phyloP scores from a whole-genome alignment of 1,140 invertebrate genomes.

The Lutraria rhynchaena region DNA sequence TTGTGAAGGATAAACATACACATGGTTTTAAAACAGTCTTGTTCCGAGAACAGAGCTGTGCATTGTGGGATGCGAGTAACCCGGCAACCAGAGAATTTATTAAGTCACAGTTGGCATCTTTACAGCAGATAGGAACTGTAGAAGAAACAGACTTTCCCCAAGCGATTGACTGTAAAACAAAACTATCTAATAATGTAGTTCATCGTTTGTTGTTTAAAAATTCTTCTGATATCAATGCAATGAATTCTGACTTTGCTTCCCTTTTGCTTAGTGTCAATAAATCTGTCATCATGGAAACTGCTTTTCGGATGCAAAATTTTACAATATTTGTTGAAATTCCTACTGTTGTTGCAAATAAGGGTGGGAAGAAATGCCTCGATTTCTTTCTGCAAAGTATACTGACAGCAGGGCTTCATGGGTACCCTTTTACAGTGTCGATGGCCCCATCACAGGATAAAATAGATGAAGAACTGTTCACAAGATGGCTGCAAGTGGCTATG shows the following conservation, averaged over 20 bases:
- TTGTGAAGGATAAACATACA: slow-evolving; percentile 74
- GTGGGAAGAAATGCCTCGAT: slow-evolving; percentile 56
- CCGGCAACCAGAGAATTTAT: slow-evolving; percentile 83
- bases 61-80: slow-evolving; percentile 71
- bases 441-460: slow-evolving; percentile 79
- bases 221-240: slow-evolving; percentile 52
- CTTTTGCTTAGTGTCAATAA: slow-evolving; percentile 43
- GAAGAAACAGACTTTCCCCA: slow-evolving; percentile 50
- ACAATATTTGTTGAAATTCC: slow-evolving; percentile 60
- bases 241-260: slow-evolving; percentile 42
- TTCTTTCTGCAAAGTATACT: slow-evolving; percentile 89
- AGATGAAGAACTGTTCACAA: slow-evolving; percentile 90
- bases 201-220: slow-evolving; percentile 81
- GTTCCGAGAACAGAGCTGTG: slow-evolving; percentile 88
- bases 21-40: slow-evolving; percentile 84
- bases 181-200: slow-evolving; percentile 89
- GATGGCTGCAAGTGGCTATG: slow-evolving; percentile 93
- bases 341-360: slow-evolving; percentile 32
- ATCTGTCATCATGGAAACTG: slow-evolving; percentile 55
- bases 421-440: slow-evolving; percentile 90
- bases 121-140: slow-evolving; percentile 84
- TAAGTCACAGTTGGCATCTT: slow-evolving; percentile 94
- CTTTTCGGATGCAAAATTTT: slow-evolving; percentile 60
- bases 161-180: slow-evolving; percentile 43
- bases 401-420: slow-evolving; percentile 92